phyloP scores from a whole-genome alignment of 1,140 invertebrate species.

The Phymastichus coffea region DNA sequence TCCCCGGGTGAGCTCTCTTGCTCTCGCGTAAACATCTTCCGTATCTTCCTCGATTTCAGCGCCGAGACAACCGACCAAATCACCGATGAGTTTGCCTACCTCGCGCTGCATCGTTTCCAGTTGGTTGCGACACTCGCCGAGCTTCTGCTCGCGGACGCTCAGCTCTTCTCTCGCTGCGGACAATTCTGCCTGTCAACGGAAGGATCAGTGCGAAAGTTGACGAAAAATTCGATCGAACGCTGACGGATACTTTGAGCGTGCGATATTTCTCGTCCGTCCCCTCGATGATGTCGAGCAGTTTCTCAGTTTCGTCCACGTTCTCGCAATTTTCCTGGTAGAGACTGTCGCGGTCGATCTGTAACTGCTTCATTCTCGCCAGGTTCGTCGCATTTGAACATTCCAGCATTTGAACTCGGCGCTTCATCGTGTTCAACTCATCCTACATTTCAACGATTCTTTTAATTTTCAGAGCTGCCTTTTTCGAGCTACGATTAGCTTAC shows the following conservation, averaged over 20 bases:
- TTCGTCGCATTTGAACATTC: not conserved
- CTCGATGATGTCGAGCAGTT: conserved; percentile 1
- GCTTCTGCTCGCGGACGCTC: not conserved
- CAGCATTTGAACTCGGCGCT: not conserved
- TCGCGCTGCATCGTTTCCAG: conserved; percentile 11
- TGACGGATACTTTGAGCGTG: not conserved
- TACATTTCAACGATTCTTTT: not conserved
- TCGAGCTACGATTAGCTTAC: conserved; percentile 9
- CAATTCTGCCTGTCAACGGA: not conserved
- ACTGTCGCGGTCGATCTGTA: conserved; percentile 6
- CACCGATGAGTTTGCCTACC: not conserved
- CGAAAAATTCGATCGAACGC: not conserved
- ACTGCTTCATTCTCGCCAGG: not conserved
- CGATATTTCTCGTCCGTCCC: conserved; percentile 5
- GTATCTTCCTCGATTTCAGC: no score
- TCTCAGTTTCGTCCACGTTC: conserved; percentile 13
- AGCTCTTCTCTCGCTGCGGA: not conserved
- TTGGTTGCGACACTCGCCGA: not conserved
- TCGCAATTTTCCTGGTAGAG: not conserved
- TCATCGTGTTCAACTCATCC: not conserved
- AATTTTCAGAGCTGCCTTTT: not conserved
- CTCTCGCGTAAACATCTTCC: not conserved
- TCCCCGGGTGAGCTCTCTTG: not conserved
- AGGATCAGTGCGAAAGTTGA: not conserved
- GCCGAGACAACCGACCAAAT: conserved; percentile 7